These are phyloP conservation scores for Scytalopus superciliaris DNA, from an alignment of 2,113 vertebrate genomes.

Conservation along the genomic window DNA sequence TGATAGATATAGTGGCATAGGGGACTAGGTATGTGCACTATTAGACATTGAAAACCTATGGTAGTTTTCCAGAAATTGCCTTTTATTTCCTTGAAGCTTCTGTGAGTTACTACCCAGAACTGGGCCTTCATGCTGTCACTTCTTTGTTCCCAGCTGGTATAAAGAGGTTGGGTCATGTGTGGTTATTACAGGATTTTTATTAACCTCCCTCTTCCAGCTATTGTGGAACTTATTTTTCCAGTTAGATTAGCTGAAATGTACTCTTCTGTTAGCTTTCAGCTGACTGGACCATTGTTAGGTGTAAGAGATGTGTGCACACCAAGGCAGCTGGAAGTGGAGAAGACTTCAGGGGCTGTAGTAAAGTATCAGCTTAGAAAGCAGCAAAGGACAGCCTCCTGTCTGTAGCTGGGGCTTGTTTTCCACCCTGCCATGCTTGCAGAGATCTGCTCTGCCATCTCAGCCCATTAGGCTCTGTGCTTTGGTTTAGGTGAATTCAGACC, in stretches of 20 bases:
- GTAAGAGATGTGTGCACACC: not conserved
- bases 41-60: not conserved
- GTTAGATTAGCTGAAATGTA: not conserved
- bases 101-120: not conserved
- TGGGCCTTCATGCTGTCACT: not conserved
- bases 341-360: not conserved
- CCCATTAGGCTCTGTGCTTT: not conserved
- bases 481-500: not conserved
- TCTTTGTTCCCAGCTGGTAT: not conserved
- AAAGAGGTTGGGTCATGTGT: not conserved
- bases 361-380: not conserved
- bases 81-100: not conserved
- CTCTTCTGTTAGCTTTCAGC: not conserved
- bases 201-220: not conserved
- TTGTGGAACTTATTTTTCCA: not conserved
- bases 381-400: not conserved
- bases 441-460: not conserved
- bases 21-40: not conserved
- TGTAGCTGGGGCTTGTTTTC: not conserved
- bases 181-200: conserved; percentile 1
- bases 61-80: not conserved
- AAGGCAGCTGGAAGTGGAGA: not conserved
- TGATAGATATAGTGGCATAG: not conserved
- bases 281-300: not conserved
- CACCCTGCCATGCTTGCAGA: not conserved